Evolutionary conservation across 2,113 vertebrate genomes (phyloP), one percentile per base, ranked within the genome.

Genomic region (Stigmatopora nigra): DNA sequence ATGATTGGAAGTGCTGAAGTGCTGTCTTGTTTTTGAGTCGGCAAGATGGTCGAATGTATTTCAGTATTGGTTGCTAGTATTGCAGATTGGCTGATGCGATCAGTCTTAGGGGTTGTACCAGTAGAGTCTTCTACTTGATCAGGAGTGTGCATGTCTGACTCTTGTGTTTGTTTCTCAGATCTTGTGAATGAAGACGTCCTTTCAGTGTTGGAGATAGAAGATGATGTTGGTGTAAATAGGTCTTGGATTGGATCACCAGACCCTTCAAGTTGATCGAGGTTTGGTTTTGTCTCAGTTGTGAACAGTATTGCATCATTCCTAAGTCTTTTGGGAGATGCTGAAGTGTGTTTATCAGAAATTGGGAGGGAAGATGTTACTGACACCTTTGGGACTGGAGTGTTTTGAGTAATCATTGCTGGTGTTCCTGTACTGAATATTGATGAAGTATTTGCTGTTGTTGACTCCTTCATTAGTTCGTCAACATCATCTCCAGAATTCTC

Each of bases 1-100:
- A 46, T 64, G 41, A 72, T 31, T 41, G 63, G 19, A 13, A 47
- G 53, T 14, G 36, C 48, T 63, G 72, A 59, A 22, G 64, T 68
- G 5, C 47, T 65, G 0, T 25, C n/a, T 20, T 9, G 46, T 17
- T 46, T 60, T 46, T 61, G n/a, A 45, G 12, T n/a, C 36, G 48
- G 25, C 49, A 16, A 49, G 1, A 17, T 35, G 44, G 11, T 64
- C 19, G 22, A 55, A 6, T 46, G 41, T 25, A 31, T 31, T 31
- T 31, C 25, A 31, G 19, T 20, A 19, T 55, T 70, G 25, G 35
- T 64, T 35, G 17, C 19, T 59, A 25, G 8, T 17, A 52, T 9
- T 61, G 36, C 36, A 16, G 65, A 25, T 5, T 20, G 17, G 8
- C 9, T 49, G 15, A 16, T 7, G 31, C 41, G 8, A 60, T 61